These are phyloP conservation scores for Zoroaster sp. DNA, from an alignment of 53 echinoderm and acorn worm genomes.

Conservation along the genomic window DNA sequence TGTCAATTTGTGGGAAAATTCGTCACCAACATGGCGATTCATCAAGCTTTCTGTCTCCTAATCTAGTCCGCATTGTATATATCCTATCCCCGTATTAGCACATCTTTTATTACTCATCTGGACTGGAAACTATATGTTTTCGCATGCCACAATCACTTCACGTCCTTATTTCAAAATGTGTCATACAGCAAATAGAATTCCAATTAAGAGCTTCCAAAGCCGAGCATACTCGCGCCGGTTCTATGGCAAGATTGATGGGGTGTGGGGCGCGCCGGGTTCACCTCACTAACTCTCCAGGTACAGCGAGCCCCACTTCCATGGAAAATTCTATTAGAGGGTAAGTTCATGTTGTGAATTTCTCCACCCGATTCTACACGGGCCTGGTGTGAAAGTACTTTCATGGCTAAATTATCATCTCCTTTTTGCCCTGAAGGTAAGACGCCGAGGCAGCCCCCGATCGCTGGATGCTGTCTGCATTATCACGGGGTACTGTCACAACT, in stretches of 20 bases:
- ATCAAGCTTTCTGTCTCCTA: background rate
- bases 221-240: slow-evolving; percentile 16
- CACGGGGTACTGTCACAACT: slow-evolving; percentile 49
- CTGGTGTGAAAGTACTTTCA: slow-evolving; percentile 66
- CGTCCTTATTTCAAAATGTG: slow-evolving; percentile 42
- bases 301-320: slow-evolving; percentile 29
- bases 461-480: slow-evolving; percentile 36
- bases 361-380: background rate
- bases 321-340: slow-evolving; percentile 37
- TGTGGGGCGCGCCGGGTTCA: background rate
- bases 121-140: slow-evolving; percentile 22
- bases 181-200: slow-evolving; percentile 43
- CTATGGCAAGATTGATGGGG: slow-evolving; percentile 44
- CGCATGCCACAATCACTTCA: slow-evolving; percentile 36
- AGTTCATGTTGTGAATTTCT: slow-evolving; percentile 40
- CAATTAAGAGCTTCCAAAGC: slow-evolving; percentile 43
- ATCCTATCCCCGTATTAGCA: slow-evolving; percentile 30
- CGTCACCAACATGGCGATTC: background rate
- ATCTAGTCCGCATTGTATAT: background rate
- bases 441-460: background rate
- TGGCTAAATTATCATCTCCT: slow-evolving; percentile 65
- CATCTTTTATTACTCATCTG: slow-evolving; percentile 23
- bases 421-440: slow-evolving; percentile 29
- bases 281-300: slow-evolving; percentile 28
- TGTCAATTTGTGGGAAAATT: background rate